Percentiles rank a stretch among this genome's conserved stretches.
Conservation (phyloP, 2,888 invertebrate species). For the Zhuqinia jingwanae region DNA sequence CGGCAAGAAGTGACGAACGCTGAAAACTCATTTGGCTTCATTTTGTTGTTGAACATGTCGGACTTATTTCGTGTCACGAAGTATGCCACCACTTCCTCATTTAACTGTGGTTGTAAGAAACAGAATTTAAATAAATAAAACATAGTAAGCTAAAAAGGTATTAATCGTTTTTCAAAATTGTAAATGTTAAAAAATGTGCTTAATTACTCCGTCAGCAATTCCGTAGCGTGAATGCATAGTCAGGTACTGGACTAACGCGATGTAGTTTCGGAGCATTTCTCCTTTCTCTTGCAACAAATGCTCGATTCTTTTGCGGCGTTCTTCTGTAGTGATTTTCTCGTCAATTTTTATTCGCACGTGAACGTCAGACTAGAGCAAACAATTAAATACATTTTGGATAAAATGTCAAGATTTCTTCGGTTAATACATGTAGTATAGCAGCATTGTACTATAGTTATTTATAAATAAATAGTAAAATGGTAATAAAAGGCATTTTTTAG, state of each 20-base stretch:
- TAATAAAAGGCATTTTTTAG: not conserved
- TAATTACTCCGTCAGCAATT: no score
- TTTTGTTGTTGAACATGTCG: conserved; percentile 33
- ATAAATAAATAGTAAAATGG: no score
- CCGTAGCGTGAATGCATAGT: no score
- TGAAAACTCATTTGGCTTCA: conserved; percentile 47
- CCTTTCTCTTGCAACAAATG: conserved; percentile 40
- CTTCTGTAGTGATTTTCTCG: not conserved
- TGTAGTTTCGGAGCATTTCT: not conserved
- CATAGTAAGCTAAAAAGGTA: no score
- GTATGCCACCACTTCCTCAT: not conserved
- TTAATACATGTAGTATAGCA: no score
- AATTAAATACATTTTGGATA: not conserved
- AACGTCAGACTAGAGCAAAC: conserved; percentile 31
- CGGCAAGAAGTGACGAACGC: conserved; percentile 53
- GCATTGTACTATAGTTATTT: no score
- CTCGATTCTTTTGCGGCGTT: conserved; percentile 12
- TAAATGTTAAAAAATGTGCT: no score
- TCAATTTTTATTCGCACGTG: conserved; percentile 21
- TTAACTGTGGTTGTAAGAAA: not conserved
- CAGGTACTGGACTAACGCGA: no score
- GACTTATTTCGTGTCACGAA: not conserved
- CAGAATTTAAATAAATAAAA: not conserved
- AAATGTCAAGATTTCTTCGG: no score
- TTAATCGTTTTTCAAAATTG: not conserved